Base-by-base conservation (phyloP, 64 coral and sea anemone genomes). In the Montipora sp. region DNA sequence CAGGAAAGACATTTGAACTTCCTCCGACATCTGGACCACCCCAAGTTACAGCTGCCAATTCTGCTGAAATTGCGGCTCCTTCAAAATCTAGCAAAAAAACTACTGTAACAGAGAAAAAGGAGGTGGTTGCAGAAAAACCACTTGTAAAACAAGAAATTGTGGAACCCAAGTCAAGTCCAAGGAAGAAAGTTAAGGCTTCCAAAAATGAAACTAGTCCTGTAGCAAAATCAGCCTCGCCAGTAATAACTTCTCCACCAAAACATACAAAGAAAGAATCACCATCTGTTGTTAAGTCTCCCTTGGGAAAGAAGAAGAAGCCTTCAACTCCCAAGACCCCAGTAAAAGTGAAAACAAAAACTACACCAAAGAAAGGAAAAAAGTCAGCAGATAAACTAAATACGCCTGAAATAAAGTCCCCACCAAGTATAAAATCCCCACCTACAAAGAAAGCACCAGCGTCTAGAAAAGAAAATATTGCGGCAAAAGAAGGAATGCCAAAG, bases 401-500 rank as follows among this genome's bases (percentile, higher is more conserved):
- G 4, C 80, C 79, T 75, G 83, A 43, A 10, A 45, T 81, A 49
- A 96, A 96, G 55, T 86, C 74, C 55, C 85, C 95, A 10, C 76
- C 81, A 36, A 36, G 36, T 36, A 45, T 81, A 49, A 96, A 96
- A 48, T 86, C 74, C 55, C 85, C 95, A 10, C 76, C 81, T 79
- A 51, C 46, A n/a, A 94, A 88, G 61, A 7, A 69, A 51, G 68
- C 65, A 5, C 76, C 88, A 8, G 66, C 5, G 3, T 63, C 48
- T 43, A 47, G 50, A 0, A 88, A 88, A 88, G 75, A 88, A 23
- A 88, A 75, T 51, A 61, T 76, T 44, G 2, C 24, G 12, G 73
- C 15, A 1, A 76, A 88, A 75, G 87, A 87, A 88, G 66, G 67
- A 18, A 92, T 97, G 93, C 95, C 95, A 50, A 97, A 97, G 58